Evolutionary conservation across 2,797 vertebrate genomes (phyloP).

Genomic region (Epinephelus awoara): DNA sequence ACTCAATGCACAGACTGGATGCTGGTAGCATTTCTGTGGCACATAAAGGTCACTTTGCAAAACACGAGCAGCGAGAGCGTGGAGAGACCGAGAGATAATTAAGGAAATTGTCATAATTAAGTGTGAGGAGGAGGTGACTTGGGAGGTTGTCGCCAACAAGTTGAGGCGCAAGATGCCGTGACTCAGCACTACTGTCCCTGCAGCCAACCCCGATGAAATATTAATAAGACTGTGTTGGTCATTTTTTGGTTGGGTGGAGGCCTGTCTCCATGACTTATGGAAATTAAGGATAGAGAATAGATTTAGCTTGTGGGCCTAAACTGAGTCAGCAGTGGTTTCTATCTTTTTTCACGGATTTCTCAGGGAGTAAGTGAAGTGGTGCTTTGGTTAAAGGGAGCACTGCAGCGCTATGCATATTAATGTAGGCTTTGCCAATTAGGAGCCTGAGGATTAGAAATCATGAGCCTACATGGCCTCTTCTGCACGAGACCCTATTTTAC

Average conservation of each 20-base stretch:
- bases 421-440: conserved; percentile 58
- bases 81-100: conserved; percentile 75
- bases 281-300: conserved; percentile 69
- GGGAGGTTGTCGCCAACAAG: conserved; percentile 74
- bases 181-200: conserved; percentile 71
- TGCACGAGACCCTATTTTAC: conserved; percentile 23
- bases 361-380: conserved; percentile 32
- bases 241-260: conserved; percentile 61
- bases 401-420: conserved; percentile 75
- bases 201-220: conserved; percentile 69
- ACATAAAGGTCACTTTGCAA: conserved; percentile 85
- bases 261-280: conserved; percentile 70
- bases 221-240: conserved; percentile 73
- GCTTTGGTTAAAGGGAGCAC: conserved; percentile 28
- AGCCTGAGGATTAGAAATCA: conserved; percentile 56
- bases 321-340: conserved; percentile 70
- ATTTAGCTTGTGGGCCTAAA: conserved; percentile 75
- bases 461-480: conserved; percentile 30
- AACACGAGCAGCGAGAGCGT: conserved; percentile 43
- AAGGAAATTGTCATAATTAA: conserved; percentile 84
- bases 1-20: conserved; percentile 66
- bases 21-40: conserved; percentile 80
- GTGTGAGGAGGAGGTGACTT: conserved; percentile 67
- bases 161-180: conserved; percentile 64
- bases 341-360: conserved; percentile 39